phyloP scores from a whole-genome alignment of 2,888 invertebrate genomes.

The Cantharis flavilabris region DNA sequence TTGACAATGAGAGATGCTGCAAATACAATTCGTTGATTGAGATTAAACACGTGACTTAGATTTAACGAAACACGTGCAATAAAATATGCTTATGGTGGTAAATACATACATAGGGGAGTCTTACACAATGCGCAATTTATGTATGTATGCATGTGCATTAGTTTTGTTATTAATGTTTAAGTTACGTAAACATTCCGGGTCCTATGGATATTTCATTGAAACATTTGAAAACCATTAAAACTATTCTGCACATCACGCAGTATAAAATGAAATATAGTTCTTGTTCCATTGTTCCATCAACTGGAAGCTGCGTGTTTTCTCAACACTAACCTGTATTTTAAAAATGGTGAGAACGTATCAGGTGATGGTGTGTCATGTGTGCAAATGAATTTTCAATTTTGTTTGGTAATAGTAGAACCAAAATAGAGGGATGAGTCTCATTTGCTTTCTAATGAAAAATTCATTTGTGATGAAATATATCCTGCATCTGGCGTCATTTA shows the following conservation, averaged over 20 bases:
- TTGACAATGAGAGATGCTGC: slow-evolving; percentile 26
- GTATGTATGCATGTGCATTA: not conserved
- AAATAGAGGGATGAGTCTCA: slow-evolving; percentile 18
- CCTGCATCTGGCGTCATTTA: slow-evolving; percentile 25
- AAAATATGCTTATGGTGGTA: slow-evolving; percentile 21
- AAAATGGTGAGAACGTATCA: slow-evolving; percentile 24
- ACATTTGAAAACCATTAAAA: not conserved
- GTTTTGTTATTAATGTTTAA: not conserved
- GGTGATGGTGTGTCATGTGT: slow-evolving; percentile 27
- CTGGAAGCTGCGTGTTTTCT: slow-evolving; percentile 16
- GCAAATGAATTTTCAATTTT: slow-evolving; percentile 5
- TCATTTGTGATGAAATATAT: slow-evolving; percentile 27
- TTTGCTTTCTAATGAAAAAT: slow-evolving; percentile 31
- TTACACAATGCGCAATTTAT: not conserved
- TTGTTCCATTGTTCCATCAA: no score
- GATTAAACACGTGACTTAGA: slow-evolving; percentile 27
- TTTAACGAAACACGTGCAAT: slow-evolving; percentile 23
- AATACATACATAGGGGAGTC: not conserved
- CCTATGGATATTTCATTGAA: not conserved
- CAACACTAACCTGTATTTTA: slow-evolving; percentile 19
- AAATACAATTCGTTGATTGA: slow-evolving; percentile 12
- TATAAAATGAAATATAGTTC: not conserved
- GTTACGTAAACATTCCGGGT: not conserved
- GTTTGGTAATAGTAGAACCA: slow-evolving; percentile 13
- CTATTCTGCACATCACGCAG: not conserved